Conservation (phyloP, 2,113 vertebrate species). For the Carollia perspicillata region DNA sequence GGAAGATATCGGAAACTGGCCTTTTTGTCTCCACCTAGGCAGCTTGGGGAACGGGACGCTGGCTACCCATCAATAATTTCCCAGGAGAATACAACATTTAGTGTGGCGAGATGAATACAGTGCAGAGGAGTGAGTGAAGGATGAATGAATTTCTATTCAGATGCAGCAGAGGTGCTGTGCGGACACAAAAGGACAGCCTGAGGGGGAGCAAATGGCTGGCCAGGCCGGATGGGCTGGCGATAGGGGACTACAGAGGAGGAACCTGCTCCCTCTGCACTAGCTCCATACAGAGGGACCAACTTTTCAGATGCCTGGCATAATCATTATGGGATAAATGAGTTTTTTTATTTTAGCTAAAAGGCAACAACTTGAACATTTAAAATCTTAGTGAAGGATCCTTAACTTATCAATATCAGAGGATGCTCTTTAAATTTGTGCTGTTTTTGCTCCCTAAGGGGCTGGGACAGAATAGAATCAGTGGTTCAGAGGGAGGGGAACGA, state of each 20-base stretch:
- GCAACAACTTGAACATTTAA: not conserved
- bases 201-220: not conserved
- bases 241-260: not conserved
- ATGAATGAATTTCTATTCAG: not conserved
- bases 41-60: not conserved
- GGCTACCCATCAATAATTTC: not conserved
- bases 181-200: not conserved
- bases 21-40: not conserved
- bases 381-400: not conserved
- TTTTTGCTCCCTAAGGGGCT: not conserved
- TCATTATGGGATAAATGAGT: not conserved
- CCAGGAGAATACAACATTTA: not conserved
- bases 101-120: not conserved
- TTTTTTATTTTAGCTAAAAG: not conserved
- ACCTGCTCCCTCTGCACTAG: not conserved
- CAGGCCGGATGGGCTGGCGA: not conserved
- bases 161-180: rapidly evolving
- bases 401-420: not conserved
- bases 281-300: not conserved
- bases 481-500: not conserved
- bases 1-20: not conserved
- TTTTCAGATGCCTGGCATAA: not conserved
- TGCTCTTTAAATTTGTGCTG: not conserved
- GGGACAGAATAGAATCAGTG: not conserved
- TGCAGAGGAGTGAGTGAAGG: not conserved